Base-by-base conservation (phyloP, 2,888 invertebrate genomes). In the Sarcophaga variegata region DNA sequence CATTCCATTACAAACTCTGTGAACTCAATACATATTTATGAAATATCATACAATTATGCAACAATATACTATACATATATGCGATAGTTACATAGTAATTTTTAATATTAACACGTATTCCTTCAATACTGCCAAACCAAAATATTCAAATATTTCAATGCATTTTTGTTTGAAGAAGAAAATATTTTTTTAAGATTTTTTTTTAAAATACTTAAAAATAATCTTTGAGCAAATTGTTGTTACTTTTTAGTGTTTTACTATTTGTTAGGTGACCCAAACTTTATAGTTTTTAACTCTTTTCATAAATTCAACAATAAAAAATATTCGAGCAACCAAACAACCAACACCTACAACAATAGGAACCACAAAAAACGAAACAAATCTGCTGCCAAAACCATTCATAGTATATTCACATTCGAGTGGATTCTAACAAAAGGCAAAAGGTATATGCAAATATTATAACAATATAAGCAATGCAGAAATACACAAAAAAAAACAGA, bases 271-370 rank as follows among this genome's bases (percentile, higher is more conserved):
- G 72, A 74, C 59, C 77, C 72, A 67, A 54, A 77, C 27, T 74
- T 74, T 81, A 81, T 63, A 67, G 72, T 59, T 78, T 81, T 81
- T 47, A 74, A 81, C 27, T 78, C 81, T 69, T 63, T 74, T 71
- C 66, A 76, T 70, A 60, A 70, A 79, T 27, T 62, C 54, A 69
- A 80, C 4, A 25, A 12, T 45, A 5, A 20, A 49, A 76, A 77
- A 69, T 67, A 64, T 77, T 74, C 63, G 20, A 81, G 64, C 66
- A 77, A 37, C 8, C 37, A 10, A 37, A 37, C 37, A 37, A 37
- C 37, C 37, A 37, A 63, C 64, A 85, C 49, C 80, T 71, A 54
- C 78, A 75, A 63, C 74, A 75, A 22, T 54, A 62, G 62, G 6
- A 74, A 62, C 62, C 27, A 62, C 69, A 67, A 49, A 72, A 72